Conservation (phyloP, 1,140 invertebrate species). For the Hyposmocoma kahamanoa region DNA sequence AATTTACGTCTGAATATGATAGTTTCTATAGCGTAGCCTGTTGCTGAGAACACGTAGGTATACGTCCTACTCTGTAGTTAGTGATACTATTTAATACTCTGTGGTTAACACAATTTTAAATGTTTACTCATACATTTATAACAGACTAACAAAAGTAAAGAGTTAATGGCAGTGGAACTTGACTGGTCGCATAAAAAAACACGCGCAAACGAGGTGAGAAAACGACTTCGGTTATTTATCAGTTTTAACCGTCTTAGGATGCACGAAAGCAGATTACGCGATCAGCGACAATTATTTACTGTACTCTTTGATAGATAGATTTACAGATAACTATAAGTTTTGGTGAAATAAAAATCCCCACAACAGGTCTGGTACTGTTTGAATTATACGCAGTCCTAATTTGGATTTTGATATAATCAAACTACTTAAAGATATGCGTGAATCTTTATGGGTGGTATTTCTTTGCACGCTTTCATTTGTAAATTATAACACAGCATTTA, state of each 20-base stretch:
- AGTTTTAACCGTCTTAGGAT: not conserved
- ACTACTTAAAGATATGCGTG: no score
- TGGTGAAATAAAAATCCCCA: not conserved
- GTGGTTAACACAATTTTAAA: not conserved
- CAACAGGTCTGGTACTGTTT: no score
- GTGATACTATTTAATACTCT: no score
- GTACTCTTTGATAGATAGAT: not conserved
- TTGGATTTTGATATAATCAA: no score
- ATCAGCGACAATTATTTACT: not conserved
- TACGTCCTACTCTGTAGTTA: no score
- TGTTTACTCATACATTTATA: slow-evolving; percentile 2
- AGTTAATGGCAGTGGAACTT: not conserved
- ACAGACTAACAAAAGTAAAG: not conserved
- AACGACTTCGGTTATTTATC: slow-evolving; percentile 3
- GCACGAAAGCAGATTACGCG: slow-evolving; percentile 1
- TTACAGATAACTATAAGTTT: slow-evolving; percentile 2
- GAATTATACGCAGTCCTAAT: no score
- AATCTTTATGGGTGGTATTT: no score
- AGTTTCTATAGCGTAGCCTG: no score
- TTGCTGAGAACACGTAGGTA: no score
- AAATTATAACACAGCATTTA: no score
- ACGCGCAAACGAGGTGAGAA: not conserved
- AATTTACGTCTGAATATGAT: no score
- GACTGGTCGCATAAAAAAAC: not conserved
- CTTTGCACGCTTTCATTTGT: no score